These are phyloP conservation scores for Corbicula japonica DNA, from an alignment of 2,888 invertebrate species.

Conservation along the genomic window DNA sequence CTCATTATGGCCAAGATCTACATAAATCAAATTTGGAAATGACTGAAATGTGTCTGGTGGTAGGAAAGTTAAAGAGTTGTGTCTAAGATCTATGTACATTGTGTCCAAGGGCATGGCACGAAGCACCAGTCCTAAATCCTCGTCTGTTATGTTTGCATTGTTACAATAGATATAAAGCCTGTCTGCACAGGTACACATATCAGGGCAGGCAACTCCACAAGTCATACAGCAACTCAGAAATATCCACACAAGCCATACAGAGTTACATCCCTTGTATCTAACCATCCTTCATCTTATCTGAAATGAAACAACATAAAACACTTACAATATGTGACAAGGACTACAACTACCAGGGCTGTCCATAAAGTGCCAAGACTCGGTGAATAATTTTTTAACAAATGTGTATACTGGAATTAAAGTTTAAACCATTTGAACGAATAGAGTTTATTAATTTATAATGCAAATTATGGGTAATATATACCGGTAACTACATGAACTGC, in stretches of 20 bases:
- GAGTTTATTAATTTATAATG: too few species aligned
- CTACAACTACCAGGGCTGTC: too few species aligned
- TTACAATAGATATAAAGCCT: conserved; percentile 76
- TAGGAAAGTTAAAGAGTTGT: conserved; percentile 60
- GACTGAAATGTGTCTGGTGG: conserved; percentile 57
- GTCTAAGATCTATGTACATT: conserved; percentile 76
- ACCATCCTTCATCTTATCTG: conserved; percentile 58
- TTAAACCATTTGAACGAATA: too few species aligned
- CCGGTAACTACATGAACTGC: too few species aligned
- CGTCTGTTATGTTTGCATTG: conserved; percentile 58
- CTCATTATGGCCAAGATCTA: conserved; percentile 67
- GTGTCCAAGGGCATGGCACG: conserved; percentile 61
- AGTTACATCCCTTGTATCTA: conserved; percentile 30
- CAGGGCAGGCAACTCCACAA: conserved; percentile 69
- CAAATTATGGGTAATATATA: too few species aligned
- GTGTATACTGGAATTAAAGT: too few species aligned
- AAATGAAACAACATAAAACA: conserved; percentile 25
- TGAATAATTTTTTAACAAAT: too few species aligned
- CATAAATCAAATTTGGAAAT: conserved; percentile 59
- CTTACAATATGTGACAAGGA: too few species aligned
- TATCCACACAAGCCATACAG: conserved; percentile 32
- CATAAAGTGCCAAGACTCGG: too few species aligned
- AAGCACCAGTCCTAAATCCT: conserved; percentile 54
- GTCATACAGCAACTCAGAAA: conserved; percentile 40
- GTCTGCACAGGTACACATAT: conserved; percentile 69